Base-by-base conservation (phyloP, 1,140 invertebrate species). In the Leptestheria dahalacensis region DNA sequence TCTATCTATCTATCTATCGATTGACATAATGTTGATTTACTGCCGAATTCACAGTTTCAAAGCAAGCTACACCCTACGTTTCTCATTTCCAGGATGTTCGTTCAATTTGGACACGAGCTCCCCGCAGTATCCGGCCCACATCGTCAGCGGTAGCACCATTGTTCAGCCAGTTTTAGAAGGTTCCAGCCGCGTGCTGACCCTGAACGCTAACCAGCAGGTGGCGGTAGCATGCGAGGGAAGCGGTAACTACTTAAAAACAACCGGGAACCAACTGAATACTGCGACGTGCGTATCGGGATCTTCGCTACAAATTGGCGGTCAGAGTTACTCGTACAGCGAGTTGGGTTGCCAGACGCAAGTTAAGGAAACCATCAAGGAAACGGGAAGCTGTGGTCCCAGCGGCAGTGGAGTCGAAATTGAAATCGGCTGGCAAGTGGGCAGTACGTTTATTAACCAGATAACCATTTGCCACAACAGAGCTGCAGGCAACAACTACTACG, bases 341-440 rank as follows among this genome's bases (percentile, higher is more conserved):
- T 33, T 62, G n/a, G 53, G 53, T 26, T 62, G 61, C 49, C 24
- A 24, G 11, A 28, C 47, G 25, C 20, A n/a, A 12, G 47, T 51
- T 24, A 58, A 58, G 11, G 61, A 62, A 28, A 26, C 56, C n/a
- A n/a, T 62, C 1, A 50, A 50, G 28, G 61, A 62, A 51, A 57
- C 41, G 15, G 56, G 26, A 6, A 58, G 28, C 1, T 62, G 61
- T n/a, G 59, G 59, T 6, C 25, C 48, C 9, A 18, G 12, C 10
- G 49, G 26, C 24, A 33, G 25, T 11, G 61, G 61, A 48, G 51
- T 49, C 6, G 18, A 60, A 21, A 21, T 60, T 20, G 28, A 33
- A 26, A 62, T 62, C n/a, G 61, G 61, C n/a, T 62, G 61, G 61
- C 33, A 57, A 4, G 29, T 57, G 4, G 25, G 54, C 21, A 41